A percentile compares a stretch with the other conserved stretches of the same genome.
Conservation (phyloP, 2,888 invertebrate species). For the Pherbina coryleti region DNA sequence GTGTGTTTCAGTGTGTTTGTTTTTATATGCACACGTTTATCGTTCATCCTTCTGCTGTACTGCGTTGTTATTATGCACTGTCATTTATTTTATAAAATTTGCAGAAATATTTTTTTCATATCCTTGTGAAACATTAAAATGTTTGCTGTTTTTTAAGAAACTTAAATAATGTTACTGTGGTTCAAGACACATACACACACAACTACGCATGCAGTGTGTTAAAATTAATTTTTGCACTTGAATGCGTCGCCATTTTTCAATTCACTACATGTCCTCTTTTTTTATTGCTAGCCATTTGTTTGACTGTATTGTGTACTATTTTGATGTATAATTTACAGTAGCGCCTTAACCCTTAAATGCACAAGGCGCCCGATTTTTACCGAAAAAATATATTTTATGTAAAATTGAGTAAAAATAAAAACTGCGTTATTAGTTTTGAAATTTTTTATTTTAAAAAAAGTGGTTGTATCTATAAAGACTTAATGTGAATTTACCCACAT, state of each 20-base stretch:
- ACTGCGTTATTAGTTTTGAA: no score
- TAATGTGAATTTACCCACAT: no score
- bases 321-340: no score
- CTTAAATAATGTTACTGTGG: conserved; percentile 20
- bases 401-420: no score
- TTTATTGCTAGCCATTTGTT: no score
- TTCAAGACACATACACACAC: not conserved
- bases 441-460: no score
- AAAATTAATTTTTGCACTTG: not conserved
- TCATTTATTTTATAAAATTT: not conserved
- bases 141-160: conserved; percentile 24
- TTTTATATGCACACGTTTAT: not conserved
- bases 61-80: not conserved
- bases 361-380: no score
- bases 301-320: no score
- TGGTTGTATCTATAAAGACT: no score
- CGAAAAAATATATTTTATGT: no score
- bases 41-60: not conserved
- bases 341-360: no score
- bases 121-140: not conserved
- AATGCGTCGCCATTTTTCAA: conserved; percentile 20
- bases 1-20: not conserved
- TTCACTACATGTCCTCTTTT: not conserved
- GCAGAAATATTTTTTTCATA: not conserved
- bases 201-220: not conserved